phyloP scores from a whole-genome alignment of 1,140 invertebrate species.

The Leptestheria dahalacensis region DNA sequence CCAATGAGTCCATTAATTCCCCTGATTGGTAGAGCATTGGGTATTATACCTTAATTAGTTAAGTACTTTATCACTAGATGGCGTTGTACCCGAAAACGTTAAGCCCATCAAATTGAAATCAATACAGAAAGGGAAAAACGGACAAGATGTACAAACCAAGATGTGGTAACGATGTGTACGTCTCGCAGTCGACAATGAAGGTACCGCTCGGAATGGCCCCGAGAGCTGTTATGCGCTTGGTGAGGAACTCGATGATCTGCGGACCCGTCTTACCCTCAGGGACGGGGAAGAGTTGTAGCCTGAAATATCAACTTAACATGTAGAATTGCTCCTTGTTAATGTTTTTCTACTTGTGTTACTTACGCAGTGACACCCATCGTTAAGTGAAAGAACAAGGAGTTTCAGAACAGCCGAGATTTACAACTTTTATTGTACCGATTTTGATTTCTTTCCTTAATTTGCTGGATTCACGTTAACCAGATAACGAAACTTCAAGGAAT shows the following conservation, averaged over 20 bases:
- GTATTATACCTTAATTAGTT: too few relatives aligned
- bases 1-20: too few relatives aligned
- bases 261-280: slow-evolving; percentile 71
- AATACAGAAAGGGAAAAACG: background rate
- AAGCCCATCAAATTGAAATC: background rate
- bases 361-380: slow-evolving; percentile 16
- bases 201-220: slow-evolving; percentile 74
- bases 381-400: too few relatives aligned
- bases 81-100: background rate
- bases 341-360: background rate
- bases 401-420: background rate
- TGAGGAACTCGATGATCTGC: slow-evolving; percentile 66
- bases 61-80: slow-evolving; percentile 25
- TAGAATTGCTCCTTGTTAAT: background rate
- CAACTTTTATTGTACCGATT: too few relatives aligned
- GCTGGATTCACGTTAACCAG: too few relatives aligned
- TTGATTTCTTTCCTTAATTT: too few relatives aligned
- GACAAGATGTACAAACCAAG: background rate
- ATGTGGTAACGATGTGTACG: slow-evolving; percentile 41
- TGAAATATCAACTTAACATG: slow-evolving; percentile 15
- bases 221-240: slow-evolving; percentile 65
- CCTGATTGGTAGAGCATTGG: too few relatives aligned
- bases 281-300: slow-evolving; percentile 63
- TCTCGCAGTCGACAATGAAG: slow-evolving; percentile 89
- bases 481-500: too few relatives aligned